Base-by-base conservation (phyloP, 2,888 invertebrate species). In the Girardia tigrina region DNA sequence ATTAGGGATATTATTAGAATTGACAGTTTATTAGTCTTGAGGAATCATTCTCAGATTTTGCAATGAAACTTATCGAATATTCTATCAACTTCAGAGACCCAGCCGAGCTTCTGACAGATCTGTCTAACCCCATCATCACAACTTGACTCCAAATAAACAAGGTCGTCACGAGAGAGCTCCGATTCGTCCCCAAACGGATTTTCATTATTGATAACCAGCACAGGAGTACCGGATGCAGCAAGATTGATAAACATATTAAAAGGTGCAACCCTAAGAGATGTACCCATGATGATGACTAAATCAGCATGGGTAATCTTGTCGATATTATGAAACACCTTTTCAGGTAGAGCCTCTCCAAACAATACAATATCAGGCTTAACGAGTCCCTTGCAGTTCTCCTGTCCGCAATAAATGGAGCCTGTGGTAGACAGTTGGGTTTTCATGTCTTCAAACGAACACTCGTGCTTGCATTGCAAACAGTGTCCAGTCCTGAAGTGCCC, bases 301-400 rank as follows among this genome's bases (percentile, higher is more conserved):
- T 95, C 94, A 82, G 94, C 28, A 23, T 28, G 8, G n/a, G 87
- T 85, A 12, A 90, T 87, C 78, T 88, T 87, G 4, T 83, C 82
- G 79, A 90, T 89, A 82, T 78, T 79, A 2, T 78, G 42, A 78
- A 80, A 80, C 80, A 94, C 95, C 78, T 89, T 86, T 0, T 87
- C 85, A 0, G 95, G 94, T 20, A 95, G 86, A 82, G 88, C 88
- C 86, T 95, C 94, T 0, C 94, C 94, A 84, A 94, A 97, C 86
- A 97, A 94, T 16, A 94, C 90, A 79, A 97, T 92, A 81, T 75
- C 83, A 78, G 94, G 94, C 83, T 94, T 94, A 0, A 95, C 90
- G 2, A 92, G 86, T 0, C 90, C 90, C 70, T 87, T 85, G 81
- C 92, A 92, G 14, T 80, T 56, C n/a, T 56, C 56, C n/a, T 20